phyloP scores from a whole-genome alignment of 2,113 vertebrate genomes.

The Hemiscyllium ocellatum region DNA sequence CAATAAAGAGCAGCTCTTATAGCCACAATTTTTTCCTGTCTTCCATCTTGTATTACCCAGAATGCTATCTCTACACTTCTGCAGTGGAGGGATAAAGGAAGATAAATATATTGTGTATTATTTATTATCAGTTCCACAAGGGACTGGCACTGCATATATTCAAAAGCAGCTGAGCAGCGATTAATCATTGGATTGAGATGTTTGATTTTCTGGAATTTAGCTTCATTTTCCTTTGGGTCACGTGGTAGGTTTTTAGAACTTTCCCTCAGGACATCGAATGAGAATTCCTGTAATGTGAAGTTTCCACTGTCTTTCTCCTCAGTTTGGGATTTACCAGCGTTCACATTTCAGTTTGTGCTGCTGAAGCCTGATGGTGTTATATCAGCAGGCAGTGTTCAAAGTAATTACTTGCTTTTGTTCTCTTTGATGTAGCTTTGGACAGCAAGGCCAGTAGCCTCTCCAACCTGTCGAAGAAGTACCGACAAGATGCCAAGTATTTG shows the following conservation, averaged over 20 bases:
- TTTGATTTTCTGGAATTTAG: background rate
- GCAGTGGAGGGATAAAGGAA: too few species aligned
- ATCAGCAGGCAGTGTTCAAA: background rate
- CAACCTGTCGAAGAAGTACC: constrained; percentile 95
- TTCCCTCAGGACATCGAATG: background rate
- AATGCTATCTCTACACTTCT: too few species aligned
- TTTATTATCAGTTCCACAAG: background rate
- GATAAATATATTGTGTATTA: too few species aligned
- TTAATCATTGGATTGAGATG: too few species aligned
- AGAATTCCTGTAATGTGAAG: too few species aligned
- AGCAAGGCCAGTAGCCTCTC: constrained; percentile 96
- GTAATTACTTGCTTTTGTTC: background rate
- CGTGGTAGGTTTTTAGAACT: background rate
- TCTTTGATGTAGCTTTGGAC: constrained; percentile 73
- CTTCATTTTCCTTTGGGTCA: background rate
- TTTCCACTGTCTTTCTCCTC: background rate
- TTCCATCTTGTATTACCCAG: too few species aligned
- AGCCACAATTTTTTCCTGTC: too few species aligned
- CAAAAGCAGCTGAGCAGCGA: background rate
- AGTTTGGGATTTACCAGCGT: background rate
- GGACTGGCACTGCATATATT: background rate
- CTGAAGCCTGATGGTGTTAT: background rate
- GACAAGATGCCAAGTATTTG: constrained; percentile 93
- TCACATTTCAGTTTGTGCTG: background rate
- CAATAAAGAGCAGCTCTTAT: too few species aligned